Evolutionary conservation across 2,113 vertebrate species (phyloP).

Genomic region (Ceuthmochares aereus): DNA sequence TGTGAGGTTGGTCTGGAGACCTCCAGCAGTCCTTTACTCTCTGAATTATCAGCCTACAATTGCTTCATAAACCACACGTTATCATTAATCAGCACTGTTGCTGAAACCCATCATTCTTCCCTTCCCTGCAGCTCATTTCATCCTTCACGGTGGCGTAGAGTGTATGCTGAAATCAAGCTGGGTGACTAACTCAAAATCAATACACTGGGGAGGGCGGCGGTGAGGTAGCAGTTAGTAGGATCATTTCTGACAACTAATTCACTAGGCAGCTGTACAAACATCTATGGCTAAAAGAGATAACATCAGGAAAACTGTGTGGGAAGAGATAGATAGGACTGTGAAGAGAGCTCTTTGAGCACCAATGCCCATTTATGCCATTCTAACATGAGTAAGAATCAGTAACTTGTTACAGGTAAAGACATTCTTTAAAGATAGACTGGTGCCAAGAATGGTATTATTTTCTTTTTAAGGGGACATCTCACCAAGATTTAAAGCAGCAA

Average conservation of each 20-base stretch:
- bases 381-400: not conserved
- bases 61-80: not conserved
- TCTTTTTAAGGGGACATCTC: not conserved
- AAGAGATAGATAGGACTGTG: not conserved
- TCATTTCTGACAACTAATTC: not conserved
- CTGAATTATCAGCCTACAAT: not conserved
- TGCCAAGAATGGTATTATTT: not conserved
- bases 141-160: not conserved
- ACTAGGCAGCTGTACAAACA: not conserved
- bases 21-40: not conserved
- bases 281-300: not conserved
- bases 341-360: not conserved
- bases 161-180: rapidly evolving
- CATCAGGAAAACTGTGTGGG: not conserved
- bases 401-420: not conserved
- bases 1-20: not conserved
- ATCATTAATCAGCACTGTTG: not conserved
- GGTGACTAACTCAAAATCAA: not conserved
- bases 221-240: not conserved
- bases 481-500: not conserved
- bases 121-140: not conserved
- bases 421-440: not conserved
- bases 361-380: not conserved
- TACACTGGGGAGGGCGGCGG: rapidly evolving
- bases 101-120: not conserved